A percentile compares a stretch with the other conserved stretches of the same genome.
These are phyloP conservation scores for Cyphomyrmex costatus DNA, from an alignment of 1,140 invertebrate species.

Conservation along the genomic window DNA sequence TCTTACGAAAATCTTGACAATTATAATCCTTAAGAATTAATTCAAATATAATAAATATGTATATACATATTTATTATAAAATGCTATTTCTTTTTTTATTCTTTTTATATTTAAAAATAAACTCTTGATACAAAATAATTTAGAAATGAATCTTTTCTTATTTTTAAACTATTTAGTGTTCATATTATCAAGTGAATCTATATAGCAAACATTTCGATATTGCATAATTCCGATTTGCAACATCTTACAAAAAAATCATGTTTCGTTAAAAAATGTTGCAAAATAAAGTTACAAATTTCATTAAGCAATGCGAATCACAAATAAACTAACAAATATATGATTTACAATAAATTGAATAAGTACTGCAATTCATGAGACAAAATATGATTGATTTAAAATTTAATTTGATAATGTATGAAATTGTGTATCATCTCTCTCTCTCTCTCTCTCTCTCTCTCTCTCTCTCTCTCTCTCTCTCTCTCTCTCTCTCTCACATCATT, in stretches of 20 bases:
- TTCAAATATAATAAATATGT: too few relatives aligned
- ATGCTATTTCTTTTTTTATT: background rate
- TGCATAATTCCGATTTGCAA: background rate
- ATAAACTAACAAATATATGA: background rate
- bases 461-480: too few relatives aligned
- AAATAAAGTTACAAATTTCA: background rate
- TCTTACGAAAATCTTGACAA: slow-evolving; percentile 37
- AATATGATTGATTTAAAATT: background rate
- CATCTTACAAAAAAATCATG: background rate
- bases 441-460: too few relatives aligned
- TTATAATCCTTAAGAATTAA: slow-evolving; percentile 35
- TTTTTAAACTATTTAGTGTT: background rate
- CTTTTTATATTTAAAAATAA: background rate
- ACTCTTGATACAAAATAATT: background rate
- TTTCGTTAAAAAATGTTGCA: background rate
- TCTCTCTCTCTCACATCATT: too few relatives aligned
- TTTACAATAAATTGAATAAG: background rate
- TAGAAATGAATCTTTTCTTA: background rate
- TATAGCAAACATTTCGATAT: background rate
- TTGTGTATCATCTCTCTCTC: too few relatives aligned
- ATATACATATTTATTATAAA: background rate
- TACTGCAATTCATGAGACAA: background rate
- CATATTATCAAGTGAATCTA: background rate
- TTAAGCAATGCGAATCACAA: background rate
- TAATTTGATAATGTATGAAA: background rate